Evolutionary conservation across 1,140 invertebrate species (phyloP), one percentile per base, ranked within the genome.

Genomic region (Oscheius sp.): DNA sequence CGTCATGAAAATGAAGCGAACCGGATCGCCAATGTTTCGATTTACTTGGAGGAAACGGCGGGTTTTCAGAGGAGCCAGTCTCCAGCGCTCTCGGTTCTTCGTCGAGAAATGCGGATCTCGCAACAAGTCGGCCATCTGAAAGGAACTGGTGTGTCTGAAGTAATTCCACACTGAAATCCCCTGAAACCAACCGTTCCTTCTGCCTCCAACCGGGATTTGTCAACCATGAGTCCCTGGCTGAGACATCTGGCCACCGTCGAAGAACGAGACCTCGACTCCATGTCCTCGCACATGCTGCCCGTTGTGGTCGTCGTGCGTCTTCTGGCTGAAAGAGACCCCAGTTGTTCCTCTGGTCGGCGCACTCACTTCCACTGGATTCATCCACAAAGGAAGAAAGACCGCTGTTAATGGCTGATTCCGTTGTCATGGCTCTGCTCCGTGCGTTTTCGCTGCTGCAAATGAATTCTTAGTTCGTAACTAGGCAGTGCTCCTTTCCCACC

Each of bases 1-100:
- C 2, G 69, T 71, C 59, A 71, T 63, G 29, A 64, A 71, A 55
- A 64, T 58, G 18, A 63, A 71, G 58, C 69, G 38, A 31, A 71
- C 62, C 4, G 62, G 42, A 71, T 71, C 69, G 18, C 69, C 69
- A 55, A 71, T 58, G 31, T 71, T 59, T 49, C 69, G 20, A 29
- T 63, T 71, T 23, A 71, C 59, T 3, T 71, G 69, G 1, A 71
- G 32, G 42, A 59, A 71, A 18, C 52, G 52, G 23, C 62, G 23
- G n/a, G 58, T 58, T 42, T 42, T 59, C n/a, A 71, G 58, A 13
- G 69, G 59, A 0, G 36, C 23, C 31, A 71, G 42, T 26, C 58
- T 58, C 26, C 59, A 65, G 36, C 52, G 42, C 26, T 71, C 69
- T 36, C 69, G 28, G 3, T 49, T n/a, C 18, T 58, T 59, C 34